phyloP scores from a whole-genome alignment of 1,140 invertebrate genomes.

The Macrobrachium rosenbergii region DNA sequence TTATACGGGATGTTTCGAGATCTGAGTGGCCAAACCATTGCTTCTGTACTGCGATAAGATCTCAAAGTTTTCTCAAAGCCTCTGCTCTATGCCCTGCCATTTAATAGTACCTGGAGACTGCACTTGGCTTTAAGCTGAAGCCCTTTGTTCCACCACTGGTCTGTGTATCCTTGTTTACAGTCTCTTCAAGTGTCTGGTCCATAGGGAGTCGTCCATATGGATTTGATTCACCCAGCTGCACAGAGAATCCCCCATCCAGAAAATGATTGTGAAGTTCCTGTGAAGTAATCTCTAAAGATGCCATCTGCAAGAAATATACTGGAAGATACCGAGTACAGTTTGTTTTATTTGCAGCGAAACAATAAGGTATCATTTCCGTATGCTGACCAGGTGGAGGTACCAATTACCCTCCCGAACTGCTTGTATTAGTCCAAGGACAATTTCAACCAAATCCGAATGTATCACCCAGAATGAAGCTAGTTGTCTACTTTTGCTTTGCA shows the following conservation, averaged over 20 bases:
- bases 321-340: not conserved
- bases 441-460: not conserved
- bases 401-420: no score
- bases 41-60: not conserved
- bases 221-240: no score
- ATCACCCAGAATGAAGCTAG: not conserved
- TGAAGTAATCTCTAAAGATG: no score
- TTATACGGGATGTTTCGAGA: not conserved
- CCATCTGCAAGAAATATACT: not conserved
- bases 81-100: not conserved
- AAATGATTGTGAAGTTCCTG: no score
- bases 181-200: not conserved
- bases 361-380: no score
- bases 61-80: not conserved
- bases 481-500: not conserved
- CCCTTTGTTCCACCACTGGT: not conserved
- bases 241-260: no score
- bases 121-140: not conserved
- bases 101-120: not conserved
- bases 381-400: no score
- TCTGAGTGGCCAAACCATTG: not conserved
- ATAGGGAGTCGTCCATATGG: not conserved
- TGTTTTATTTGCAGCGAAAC: no score
- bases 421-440: not conserved
- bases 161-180: not conserved